These are phyloP conservation scores for Smittia aterrima DNA, from an alignment of 2,888 invertebrate species.

Conservation along the genomic window DNA sequence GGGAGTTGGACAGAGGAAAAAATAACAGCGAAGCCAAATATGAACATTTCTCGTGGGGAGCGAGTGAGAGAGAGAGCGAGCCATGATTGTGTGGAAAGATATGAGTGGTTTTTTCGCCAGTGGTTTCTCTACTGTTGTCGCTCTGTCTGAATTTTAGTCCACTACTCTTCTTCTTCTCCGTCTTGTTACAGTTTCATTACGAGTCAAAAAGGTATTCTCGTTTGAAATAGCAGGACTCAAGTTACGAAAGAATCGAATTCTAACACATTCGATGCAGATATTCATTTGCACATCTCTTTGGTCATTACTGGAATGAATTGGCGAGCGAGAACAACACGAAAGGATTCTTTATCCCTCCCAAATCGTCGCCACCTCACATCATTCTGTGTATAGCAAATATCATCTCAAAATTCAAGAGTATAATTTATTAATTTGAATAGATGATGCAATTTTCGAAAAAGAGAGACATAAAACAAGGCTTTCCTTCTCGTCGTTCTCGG, in stretches of 20 bases:
- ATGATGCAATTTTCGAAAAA: slow-evolving; percentile 8
- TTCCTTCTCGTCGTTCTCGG: background rate
- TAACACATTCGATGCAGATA: background rate
- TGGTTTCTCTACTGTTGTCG: slow-evolving; percentile 8
- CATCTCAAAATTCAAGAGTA: slow-evolving; percentile 7
- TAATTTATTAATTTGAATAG: slow-evolving; percentile 8
- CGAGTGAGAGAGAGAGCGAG: background rate
- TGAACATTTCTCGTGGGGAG: slow-evolving; percentile 9
- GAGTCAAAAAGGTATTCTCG: background rate
- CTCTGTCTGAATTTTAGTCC: background rate
- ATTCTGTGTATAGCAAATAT: background rate
- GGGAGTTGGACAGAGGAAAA: background rate
- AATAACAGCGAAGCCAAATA: slow-evolving; percentile 2
- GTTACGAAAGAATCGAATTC: background rate
- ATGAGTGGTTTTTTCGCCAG: slow-evolving; percentile 6
- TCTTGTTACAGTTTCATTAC: background rate
- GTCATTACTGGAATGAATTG: too few relatives aligned
- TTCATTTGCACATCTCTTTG: too few relatives aligned
- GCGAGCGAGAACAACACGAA: too few relatives aligned
- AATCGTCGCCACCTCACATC: too few relatives aligned
- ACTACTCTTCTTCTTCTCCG: background rate
- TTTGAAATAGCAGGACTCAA: background rate
- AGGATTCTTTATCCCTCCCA: too few relatives aligned
- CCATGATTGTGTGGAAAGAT: slow-evolving; percentile 11
- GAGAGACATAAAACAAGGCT: slow-evolving; percentile 5